phyloP scores from a whole-genome alignment of 1,140 invertebrate genomes.

The Halictus rubicundus region DNA sequence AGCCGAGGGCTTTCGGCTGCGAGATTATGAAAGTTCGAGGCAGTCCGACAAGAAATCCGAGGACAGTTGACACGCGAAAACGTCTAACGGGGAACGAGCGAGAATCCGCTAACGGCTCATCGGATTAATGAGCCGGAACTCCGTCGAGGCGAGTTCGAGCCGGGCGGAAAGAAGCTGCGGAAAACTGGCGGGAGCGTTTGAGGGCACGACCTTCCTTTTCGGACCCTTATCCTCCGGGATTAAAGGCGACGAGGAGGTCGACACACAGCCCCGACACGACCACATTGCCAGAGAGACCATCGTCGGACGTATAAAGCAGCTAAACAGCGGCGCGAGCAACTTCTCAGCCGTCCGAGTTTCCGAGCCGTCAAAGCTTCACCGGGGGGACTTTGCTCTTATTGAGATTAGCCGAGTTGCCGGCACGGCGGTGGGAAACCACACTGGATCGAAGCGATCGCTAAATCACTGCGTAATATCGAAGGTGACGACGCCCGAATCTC shows the following conservation, averaged over 20 bases:
- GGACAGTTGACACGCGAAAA: not conserved
- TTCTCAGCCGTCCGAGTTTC: constrained; percentile 54
- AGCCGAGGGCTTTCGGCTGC: too few relatives aligned
- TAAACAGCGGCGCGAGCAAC: constrained; percentile 51
- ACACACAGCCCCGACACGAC: not conserved
- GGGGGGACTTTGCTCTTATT: constrained; percentile 63
- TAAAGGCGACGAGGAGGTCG: constrained; percentile 18
- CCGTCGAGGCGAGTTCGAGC: constrained; percentile 5
- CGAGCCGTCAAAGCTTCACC: not conserved
- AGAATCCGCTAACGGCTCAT: not conserved
- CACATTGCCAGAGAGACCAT: constrained; percentile 25
- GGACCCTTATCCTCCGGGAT: constrained; percentile 9
- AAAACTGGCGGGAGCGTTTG: too few relatives aligned
- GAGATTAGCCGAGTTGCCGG: constrained; percentile 56
- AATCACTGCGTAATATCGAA: constrained; percentile 33
- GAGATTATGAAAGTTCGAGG: too few relatives aligned
- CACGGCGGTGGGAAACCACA: not conserved
- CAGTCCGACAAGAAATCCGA: too few relatives aligned
- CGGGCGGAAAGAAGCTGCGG: not conserved
- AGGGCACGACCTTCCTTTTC: not conserved
- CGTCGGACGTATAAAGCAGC: constrained; percentile 53
- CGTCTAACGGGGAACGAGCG: not conserved
- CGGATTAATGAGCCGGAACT: constrained; percentile 26
- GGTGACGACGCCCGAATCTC: not conserved
- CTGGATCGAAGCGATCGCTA: not conserved